These are phyloP conservation scores for Numenius arquata DNA, from an alignment of 2,113 vertebrate species.

Conservation along the genomic window DNA sequence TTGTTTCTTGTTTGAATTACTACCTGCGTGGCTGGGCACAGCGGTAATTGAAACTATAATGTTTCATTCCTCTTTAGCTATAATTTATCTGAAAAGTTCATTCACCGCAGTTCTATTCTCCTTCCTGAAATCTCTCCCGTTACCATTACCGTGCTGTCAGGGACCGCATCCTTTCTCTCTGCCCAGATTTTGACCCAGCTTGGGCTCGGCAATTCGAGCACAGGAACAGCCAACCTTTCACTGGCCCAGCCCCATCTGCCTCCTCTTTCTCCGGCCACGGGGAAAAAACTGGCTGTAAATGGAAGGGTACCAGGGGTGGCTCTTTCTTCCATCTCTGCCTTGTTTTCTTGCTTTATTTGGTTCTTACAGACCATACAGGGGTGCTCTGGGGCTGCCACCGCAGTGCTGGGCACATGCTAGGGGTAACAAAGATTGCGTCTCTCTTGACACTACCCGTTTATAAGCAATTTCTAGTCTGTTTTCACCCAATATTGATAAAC, in stretches of 20 bases:
- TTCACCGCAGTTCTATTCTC: background rate
- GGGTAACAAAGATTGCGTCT: background rate
- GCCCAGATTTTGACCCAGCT: background rate
- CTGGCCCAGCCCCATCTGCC: background rate
- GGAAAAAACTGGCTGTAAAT: background rate
- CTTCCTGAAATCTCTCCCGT: background rate
- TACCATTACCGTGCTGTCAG: background rate
- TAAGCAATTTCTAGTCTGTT: conserved; percentile 42
- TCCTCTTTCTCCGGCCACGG: background rate
- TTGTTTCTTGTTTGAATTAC: conserved; percentile 71
- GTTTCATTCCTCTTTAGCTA: conserved; percentile 62
- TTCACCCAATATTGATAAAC: conserved; percentile 40
- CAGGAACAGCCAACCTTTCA: rapidly evolving
- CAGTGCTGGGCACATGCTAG: background rate
- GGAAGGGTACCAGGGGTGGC: background rate
- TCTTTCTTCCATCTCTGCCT: background rate
- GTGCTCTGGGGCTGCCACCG: background rate
- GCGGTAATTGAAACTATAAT: conserved; percentile 64
- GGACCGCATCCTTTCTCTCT: background rate
- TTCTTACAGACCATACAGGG: background rate
- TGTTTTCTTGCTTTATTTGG: background rate
- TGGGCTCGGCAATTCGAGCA: background rate
- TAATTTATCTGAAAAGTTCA: conserved; percentile 65
- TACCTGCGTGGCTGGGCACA: conserved; percentile 68
- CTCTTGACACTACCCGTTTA: background rate